Percentiles rank a stretch among this genome's conserved stretches.
Conservation (phyloP, 2,888 invertebrate species). For the Rambutsinella grinnellia region DNA sequence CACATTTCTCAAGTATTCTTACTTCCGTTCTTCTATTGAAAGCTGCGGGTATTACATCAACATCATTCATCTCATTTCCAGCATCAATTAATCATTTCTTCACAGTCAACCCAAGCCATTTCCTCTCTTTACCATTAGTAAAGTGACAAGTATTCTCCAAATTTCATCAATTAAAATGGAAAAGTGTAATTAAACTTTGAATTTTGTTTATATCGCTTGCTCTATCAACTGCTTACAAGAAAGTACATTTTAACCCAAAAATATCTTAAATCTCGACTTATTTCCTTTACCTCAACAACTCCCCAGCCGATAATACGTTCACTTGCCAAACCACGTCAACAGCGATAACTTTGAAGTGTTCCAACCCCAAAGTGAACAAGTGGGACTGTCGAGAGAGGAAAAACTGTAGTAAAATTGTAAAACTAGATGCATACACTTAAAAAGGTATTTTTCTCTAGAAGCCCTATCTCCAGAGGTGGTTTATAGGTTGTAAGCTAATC, state of each 20-base stretch:
- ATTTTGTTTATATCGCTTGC: not conserved
- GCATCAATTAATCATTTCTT: not conserved
- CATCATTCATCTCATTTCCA: not conserved
- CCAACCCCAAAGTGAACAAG: conserved; percentile 40
- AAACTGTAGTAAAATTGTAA: not conserved
- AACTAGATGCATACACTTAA: not conserved
- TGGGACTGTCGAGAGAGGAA: conserved; percentile 25
- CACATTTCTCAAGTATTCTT: too few relatives aligned
- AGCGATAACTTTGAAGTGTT: conserved; percentile 48
- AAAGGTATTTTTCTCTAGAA: conserved; percentile 11
- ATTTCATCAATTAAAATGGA: too few relatives aligned
- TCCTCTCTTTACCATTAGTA: not conserved
- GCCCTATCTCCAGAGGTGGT: conserved; percentile 2
- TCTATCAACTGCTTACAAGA: not conserved
- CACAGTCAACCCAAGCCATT: not conserved
- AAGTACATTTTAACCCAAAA: not conserved
- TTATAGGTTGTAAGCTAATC: conserved; percentile 7
- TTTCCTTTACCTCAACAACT: not conserved
- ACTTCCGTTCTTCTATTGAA: too few relatives aligned
- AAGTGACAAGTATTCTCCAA: too few relatives aligned
- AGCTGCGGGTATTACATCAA: not conserved
- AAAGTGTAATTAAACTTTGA: not conserved
- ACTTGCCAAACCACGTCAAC: conserved; percentile 44
- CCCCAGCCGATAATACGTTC: conserved; percentile 40
- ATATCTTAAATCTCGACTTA: not conserved